Evolutionary conservation across 2,888 invertebrate genomes (phyloP).

Genomic region (Orthosia incerta): DNA sequence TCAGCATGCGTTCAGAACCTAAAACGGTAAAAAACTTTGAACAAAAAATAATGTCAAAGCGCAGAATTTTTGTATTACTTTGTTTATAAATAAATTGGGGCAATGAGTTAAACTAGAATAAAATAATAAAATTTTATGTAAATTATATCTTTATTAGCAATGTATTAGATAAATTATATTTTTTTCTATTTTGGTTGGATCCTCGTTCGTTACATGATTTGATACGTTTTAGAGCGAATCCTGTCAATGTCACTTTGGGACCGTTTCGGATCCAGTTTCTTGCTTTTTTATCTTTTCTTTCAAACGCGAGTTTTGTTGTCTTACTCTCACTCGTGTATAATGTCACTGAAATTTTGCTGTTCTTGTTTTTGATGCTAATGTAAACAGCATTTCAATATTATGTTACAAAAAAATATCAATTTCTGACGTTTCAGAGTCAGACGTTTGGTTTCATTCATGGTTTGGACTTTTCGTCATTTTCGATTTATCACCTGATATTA

Average conservation of each 20-base stretch:
- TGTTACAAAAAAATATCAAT: neutral
- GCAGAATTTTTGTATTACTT: neutral
- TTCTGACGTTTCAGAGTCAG: slow-evolving; percentile 18
- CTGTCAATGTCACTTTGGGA: slow-evolving; percentile 29
- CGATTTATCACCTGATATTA: slow-evolving; percentile 61
- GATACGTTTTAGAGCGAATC: neutral
- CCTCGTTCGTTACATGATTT: neutral
- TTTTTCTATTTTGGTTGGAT: neutral
- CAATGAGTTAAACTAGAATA: neutral
- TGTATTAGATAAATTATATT: neutral
- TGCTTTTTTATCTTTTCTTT: neutral
- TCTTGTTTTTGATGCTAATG: slow-evolving; percentile 35
- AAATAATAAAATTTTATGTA: neutral
- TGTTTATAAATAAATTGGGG: neutral
- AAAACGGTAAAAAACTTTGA: no score
- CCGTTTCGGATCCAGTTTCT: neutral
- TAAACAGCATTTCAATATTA: slow-evolving; percentile 12
- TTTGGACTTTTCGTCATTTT: slow-evolving; percentile 30
- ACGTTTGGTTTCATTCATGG: slow-evolving; percentile 13
- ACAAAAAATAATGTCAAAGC: no score
- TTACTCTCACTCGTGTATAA: slow-evolving; percentile 9
- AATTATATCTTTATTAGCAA: neutral
- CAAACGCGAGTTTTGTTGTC: neutral
- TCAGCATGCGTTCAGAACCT: slow-evolving; percentile 9
- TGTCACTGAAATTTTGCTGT: neutral